Base-by-base conservation (phyloP, 2,888 invertebrate species). In the Agrilus cyanescens region DNA sequence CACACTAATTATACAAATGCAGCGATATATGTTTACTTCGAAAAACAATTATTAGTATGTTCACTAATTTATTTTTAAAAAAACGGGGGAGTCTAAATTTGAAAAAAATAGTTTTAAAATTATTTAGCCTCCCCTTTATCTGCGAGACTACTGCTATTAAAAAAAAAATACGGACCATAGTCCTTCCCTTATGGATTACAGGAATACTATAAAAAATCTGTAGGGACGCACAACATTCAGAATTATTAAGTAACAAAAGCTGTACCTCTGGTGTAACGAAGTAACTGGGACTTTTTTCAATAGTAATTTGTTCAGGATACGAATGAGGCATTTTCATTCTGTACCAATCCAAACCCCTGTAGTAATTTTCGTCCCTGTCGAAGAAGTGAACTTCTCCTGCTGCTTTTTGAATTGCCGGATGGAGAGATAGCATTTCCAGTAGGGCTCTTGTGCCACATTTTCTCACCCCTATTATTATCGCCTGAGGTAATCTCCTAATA, bases 231-330 rank as follows among this genome's bases (percentile, higher is more conserved):
- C n/a, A n/a, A n/a, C n/a, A 16, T 30, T 37, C 30, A 8, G 6
- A 31, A 36, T 45, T 25, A 35, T 43, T 13, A 41, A 43, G n/a
- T 31, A 37, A 20, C 7, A 13, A 32, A 32, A 16, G 39, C 10
- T 12, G 75, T 66, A 91, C 95, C 77, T 89, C 85, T 12, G 89
- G 85, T 43, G 91, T 91, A 36, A 95, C 90, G 70, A 97, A 97
- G 69, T 97, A 97, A 58, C 93, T 91, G 4, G 97, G 97, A 56
- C 93, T 95, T 69, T 98, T 97, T 68, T 97, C 97, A 55, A 95
- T 87, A 43, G 94, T 94, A 53, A 95, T 84, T 67, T 95, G 94
- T 34, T 88, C 87, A 49, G 82, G 80, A 66, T 85, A 87, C 2
- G 94, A 90, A 58, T 85, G 82, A 10, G 95, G 95, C 94, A 96